These are phyloP conservation scores for Phalanger gymnotis DNA, from an alignment of 2,797 vertebrate genomes.

Conservation along the genomic window DNA sequence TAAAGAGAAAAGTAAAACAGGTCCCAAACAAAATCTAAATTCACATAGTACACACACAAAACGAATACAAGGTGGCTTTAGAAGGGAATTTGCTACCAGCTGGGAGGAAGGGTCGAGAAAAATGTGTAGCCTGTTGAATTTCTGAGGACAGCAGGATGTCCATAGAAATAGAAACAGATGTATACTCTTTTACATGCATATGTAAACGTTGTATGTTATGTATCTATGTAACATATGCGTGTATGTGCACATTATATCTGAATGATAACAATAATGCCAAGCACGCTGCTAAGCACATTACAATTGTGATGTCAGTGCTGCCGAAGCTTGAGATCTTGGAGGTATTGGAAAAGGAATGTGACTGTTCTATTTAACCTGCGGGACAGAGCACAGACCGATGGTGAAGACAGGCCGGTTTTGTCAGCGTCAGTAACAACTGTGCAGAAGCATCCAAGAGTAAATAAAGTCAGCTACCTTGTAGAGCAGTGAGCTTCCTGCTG, in stretches of 20 bases:
- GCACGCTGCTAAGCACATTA: background rate
- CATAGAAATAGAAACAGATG: background rate
- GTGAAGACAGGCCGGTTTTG: background rate
- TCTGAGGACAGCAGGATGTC: background rate
- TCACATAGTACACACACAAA: background rate
- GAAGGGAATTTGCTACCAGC: rapidly evolving
- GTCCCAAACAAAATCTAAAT: background rate
- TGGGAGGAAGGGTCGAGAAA: background rate
- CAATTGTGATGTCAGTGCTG: background rate
- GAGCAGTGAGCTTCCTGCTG: background rate
- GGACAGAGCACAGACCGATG: background rate
- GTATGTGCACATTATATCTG: background rate
- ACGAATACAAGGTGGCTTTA: background rate
- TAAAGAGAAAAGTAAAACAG: background rate
- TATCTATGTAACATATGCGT: background rate
- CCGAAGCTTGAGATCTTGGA: background rate
- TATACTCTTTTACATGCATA: background rate
- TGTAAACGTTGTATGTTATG: background rate
- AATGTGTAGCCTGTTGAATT: background rate
- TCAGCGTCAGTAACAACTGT: background rate
- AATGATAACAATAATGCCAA: background rate
- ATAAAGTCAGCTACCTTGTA: background rate
- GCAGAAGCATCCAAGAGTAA: background rate
- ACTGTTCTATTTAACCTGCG: background rate
- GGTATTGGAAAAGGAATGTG: background rate